Evolutionary conservation across 2,888 invertebrate genomes (phyloP).

Genomic region (Limnephilus lunatus): DNA sequence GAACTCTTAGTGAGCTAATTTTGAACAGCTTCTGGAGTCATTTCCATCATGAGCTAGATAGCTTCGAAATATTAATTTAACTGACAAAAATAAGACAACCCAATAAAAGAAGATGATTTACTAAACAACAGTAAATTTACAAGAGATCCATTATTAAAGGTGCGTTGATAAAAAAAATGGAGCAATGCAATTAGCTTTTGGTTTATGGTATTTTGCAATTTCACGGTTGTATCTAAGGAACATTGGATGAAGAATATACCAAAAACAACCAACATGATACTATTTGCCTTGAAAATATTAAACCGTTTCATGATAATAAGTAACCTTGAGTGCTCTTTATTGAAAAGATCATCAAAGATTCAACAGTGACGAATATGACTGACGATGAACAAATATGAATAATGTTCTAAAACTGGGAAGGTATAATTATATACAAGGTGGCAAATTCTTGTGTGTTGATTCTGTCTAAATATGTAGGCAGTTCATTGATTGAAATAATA

Average conservation of each 20-base stretch:
- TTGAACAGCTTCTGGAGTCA: too few species aligned
- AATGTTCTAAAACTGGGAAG: neutral
- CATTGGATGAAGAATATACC: neutral
- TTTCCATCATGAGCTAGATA: too few species aligned
- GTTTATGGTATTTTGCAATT: neutral
- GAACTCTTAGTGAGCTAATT: too few species aligned
- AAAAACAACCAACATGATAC: neutral
- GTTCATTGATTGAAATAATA: neutral
- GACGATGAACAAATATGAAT: neutral
- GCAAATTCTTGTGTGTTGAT: neutral
- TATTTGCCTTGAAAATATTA: neutral
- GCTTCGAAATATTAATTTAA: too few species aligned
- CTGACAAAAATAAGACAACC: too few species aligned
- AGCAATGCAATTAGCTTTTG: neutral
- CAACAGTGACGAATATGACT: neutral
- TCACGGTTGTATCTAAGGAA: neutral
- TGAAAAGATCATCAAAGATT: neutral
- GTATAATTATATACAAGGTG: neutral
- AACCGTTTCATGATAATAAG: neutral
- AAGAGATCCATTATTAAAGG: too few species aligned
- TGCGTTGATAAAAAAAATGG: neutral
- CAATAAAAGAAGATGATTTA: too few species aligned
- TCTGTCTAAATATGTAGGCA: neutral
- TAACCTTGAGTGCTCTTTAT: neutral
- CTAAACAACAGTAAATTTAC: too few species aligned